A percentile compares a stretch with the other conserved stretches of the same genome.
phyloP scores from a whole-genome alignment of 2,113 vertebrate genomes.

The Odocoileus virginianus region DNA sequence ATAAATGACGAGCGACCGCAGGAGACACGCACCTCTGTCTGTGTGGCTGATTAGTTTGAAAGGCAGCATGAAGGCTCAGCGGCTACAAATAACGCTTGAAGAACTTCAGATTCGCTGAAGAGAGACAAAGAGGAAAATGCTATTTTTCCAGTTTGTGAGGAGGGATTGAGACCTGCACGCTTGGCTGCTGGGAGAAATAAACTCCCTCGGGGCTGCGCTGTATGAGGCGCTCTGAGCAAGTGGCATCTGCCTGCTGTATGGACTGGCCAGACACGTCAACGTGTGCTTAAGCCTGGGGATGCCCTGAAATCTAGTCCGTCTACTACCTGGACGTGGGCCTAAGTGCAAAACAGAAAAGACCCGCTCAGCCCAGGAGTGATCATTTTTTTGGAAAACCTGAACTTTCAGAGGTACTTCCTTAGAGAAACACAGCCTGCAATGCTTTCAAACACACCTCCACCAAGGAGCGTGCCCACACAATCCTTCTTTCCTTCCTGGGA shows the following conservation, averaged over 20 bases:
- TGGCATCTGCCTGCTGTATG: not conserved
- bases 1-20: conserved; percentile 49
- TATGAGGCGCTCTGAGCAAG: not conserved
- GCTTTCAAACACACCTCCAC: not conserved
- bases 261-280: not conserved
- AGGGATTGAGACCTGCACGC: not conserved
- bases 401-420: not conserved
- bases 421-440: not conserved
- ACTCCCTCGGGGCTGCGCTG: not conserved
- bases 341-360: not conserved
- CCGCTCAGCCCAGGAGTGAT: not conserved
- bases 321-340: not conserved
- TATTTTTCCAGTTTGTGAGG: not conserved
- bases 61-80: conserved; percentile 49
- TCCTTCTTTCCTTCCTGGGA: not conserved
- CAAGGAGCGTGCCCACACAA: not conserved
- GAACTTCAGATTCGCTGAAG: conserved; percentile 42
- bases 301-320: not conserved
- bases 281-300: not conserved
- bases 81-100: conserved; percentile 42
- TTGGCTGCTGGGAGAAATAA: conserved; percentile 14
- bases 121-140: conserved; percentile 38
- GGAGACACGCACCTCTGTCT: conserved; percentile 63
- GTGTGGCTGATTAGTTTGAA: conserved; percentile 30
- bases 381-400: not conserved